Conservation (phyloP, 2,113 vertebrate genomes). For the Hirundichthys speculiger region DNA sequence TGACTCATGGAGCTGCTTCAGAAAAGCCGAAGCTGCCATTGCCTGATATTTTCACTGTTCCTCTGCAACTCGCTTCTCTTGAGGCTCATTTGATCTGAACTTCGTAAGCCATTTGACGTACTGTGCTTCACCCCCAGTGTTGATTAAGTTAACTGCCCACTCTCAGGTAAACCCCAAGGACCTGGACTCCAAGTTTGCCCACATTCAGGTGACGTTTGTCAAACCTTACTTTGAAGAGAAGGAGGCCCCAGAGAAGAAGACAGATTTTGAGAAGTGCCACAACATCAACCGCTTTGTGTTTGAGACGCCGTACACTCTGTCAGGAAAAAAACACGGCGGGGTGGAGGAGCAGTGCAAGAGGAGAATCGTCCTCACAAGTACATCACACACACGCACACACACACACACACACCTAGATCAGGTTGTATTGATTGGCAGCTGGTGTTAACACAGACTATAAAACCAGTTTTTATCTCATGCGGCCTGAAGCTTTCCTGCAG, state of each 20-base stretch:
- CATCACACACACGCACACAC: constrained; percentile 22
- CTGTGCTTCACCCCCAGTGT: not conserved
- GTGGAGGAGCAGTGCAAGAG: constrained; percentile 97
- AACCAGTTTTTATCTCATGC: not conserved
- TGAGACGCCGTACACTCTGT: constrained; percentile 94
- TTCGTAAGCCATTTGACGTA: no score
- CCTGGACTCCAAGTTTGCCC: constrained; percentile 91
- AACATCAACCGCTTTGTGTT: constrained; percentile 95
- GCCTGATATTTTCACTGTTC: no score
- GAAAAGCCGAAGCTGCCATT: no score
- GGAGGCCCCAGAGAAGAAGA: constrained; percentile 90
- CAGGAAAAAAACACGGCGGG: constrained; percentile 94
- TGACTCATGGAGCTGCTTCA: no score
- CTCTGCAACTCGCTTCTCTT: no score
- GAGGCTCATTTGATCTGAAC: no score
- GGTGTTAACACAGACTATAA: no score
- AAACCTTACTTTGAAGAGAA: constrained; percentile 97
- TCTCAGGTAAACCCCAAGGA: constrained; percentile 91
- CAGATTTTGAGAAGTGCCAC: constrained; percentile 93
- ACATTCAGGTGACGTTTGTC: constrained; percentile 96
- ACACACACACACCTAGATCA: no score
- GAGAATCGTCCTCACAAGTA: constrained; percentile 91
- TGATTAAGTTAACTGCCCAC: not conserved
- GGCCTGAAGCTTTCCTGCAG: not conserved
- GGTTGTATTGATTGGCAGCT: not conserved